Evolutionary conservation across 2,888 invertebrate genomes (phyloP).

Genomic region (Euproctis similis): DNA sequence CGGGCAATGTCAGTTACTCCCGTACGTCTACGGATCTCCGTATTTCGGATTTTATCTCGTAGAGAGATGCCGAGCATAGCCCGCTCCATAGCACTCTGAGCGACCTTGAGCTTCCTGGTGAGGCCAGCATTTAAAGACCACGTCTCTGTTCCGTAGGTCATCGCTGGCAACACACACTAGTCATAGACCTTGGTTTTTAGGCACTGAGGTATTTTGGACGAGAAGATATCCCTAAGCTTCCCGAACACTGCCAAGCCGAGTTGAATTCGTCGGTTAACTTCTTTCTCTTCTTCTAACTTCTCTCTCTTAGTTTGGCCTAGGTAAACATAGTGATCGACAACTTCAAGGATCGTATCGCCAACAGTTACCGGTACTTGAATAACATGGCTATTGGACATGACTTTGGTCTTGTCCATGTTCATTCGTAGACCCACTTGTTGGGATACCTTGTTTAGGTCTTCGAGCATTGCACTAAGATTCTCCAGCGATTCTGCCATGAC

Average conservation of each 20-base stretch:
- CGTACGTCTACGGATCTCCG: neutral
- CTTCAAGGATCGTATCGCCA: neutral
- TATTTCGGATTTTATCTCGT: neutral
- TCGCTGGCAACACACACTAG: too few relatives aligned
- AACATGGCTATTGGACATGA: neutral
- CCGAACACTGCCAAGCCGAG: too few relatives aligned
- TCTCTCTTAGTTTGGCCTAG: too few relatives aligned
- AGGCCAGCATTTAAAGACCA: neutral
- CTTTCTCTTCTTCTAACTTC: too few relatives aligned
- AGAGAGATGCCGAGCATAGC: neutral
- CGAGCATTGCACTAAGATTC: neutral
- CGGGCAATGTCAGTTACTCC: neutral
- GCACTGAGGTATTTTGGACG: too few relatives aligned
- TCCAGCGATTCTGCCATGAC: neutral
- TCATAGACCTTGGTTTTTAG: too few relatives aligned
- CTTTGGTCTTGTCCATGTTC: slow-evolving; percentile 1
- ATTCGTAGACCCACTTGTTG: neutral
- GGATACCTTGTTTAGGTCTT: neutral
- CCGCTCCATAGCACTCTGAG: neutral
- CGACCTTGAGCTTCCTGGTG: neutral
- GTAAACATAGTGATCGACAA: slow-evolving; percentile 1
- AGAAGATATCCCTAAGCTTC: too few relatives aligned
- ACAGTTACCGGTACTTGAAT: neutral
- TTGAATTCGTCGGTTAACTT: too few relatives aligned
- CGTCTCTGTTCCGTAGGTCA: too few relatives aligned